Evolutionary conservation across 2,888 invertebrate species (phyloP).

Genomic region (Lepidocyrtoides sp.): DNA sequence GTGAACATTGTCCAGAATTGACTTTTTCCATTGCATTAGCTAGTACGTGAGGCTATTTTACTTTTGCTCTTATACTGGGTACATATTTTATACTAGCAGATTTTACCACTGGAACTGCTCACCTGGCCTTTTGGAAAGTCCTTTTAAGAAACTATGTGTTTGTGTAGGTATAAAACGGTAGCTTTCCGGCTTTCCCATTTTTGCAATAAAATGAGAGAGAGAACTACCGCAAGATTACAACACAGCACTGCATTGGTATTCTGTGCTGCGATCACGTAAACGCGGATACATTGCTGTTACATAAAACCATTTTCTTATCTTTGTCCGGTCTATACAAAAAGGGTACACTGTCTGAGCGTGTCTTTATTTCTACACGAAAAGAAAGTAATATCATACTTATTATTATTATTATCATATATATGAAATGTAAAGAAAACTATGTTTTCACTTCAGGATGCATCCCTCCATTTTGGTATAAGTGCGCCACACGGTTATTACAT

Average conservation of each 20-base stretch:
- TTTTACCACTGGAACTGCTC: slow-evolving; percentile 8
- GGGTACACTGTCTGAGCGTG: not conserved
- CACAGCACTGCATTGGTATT: slow-evolving; percentile 65
- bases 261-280: slow-evolving; percentile 46
- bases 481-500: not conserved
- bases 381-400: too few species aligned
- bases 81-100: not conserved
- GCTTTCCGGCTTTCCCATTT: not conserved
- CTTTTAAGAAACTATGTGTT: not conserved
- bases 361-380: not conserved
- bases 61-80: not conserved
- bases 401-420: not conserved
- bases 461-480: not conserved
- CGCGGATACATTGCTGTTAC: slow-evolving; percentile 50
- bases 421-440: not conserved
- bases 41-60: slow-evolving; percentile 53
- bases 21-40: slow-evolving; percentile 57
- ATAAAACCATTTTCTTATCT: slow-evolving; percentile 45
- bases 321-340: slow-evolving; percentile 13
- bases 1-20: slow-evolving; percentile 24
- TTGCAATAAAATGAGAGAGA: slow-evolving; percentile 61
- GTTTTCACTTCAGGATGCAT: not conserved
- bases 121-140: slow-evolving; percentile 53
- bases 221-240: slow-evolving; percentile 39
- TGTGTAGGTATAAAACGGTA: not conserved